Evolutionary conservation across 2,888 invertebrate genomes (phyloP).

Genomic region (Heterodera filipjevi): DNA sequence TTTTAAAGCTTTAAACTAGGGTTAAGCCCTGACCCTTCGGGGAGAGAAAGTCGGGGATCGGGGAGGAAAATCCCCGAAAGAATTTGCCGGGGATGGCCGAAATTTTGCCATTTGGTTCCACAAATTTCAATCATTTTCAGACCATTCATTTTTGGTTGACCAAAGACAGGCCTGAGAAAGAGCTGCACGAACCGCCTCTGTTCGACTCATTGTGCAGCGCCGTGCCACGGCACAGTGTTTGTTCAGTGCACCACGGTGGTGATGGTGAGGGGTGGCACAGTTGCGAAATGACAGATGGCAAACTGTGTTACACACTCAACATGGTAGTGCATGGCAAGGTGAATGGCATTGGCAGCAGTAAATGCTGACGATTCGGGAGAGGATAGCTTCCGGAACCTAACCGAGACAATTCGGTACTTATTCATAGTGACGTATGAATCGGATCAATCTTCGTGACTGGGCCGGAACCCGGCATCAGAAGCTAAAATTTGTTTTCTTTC

Average conservation of each 20-base stretch:
- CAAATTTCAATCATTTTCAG: neutral
- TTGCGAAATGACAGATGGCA: slow-evolving; percentile 25
- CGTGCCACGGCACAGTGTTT: slow-evolving; percentile 34
- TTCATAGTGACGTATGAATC: no score
- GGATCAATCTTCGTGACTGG: no score
- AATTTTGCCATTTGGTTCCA: neutral
- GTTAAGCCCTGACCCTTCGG: no score
- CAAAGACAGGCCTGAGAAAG: slow-evolving; percentile 31
- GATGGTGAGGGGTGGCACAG: neutral
- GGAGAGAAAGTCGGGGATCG: no score
- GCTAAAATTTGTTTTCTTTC: no score
- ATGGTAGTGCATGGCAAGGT: slow-evolving; percentile 37
- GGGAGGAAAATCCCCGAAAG: no score
- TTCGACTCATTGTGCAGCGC: slow-evolving; percentile 39
- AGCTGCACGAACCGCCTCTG: slow-evolving; percentile 39
- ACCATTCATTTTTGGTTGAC: slow-evolving; percentile 36
- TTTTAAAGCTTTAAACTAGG: no score
- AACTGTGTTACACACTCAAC: slow-evolving; percentile 45
- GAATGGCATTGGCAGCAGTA: slow-evolving; percentile 32
- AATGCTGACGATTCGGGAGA: no score
- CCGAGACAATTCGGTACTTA: no score
- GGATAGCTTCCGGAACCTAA: no score
- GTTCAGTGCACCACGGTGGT: slow-evolving; percentile 30
- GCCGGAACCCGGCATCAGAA: no score
- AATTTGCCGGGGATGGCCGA: slow-evolving; percentile 5